phyloP scores from a whole-genome alignment of 2,888 invertebrate genomes.

The Holacanthella duospinosa region DNA sequence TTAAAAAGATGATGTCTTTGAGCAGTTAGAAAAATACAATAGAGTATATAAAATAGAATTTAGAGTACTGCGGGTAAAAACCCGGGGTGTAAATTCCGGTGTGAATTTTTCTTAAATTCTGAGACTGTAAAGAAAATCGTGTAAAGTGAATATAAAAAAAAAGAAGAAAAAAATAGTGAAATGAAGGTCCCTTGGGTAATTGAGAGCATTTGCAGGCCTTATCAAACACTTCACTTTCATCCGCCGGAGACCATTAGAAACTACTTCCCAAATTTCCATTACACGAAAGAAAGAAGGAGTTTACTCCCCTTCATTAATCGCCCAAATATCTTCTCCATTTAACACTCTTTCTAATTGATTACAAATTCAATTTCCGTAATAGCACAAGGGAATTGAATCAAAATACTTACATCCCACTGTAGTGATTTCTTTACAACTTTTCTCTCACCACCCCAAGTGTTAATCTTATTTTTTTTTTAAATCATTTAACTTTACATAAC shows the following conservation, averaged over 20 bases:
- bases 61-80: too few relatives aligned
- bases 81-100: too few relatives aligned
- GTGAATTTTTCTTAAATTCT: too few relatives aligned
- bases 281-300: not conserved
- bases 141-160: too few relatives aligned
- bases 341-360: conserved; percentile 9
- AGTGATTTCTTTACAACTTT: not conserved
- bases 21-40: too few relatives aligned
- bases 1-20: too few relatives aligned
- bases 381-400: not conserved
- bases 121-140: too few relatives aligned
- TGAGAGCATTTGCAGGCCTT: conserved; percentile 18
- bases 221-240: conserved; percentile 13
- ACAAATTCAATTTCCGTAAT: conserved; percentile 1
- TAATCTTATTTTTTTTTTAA: too few relatives aligned
- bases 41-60: too few relatives aligned
- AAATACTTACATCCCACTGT: not conserved
- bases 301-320: not conserved
- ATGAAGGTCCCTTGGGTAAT: conserved; percentile 21
- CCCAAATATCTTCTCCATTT: not conserved
- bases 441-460: not conserved
- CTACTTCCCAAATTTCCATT: conserved; percentile 1
- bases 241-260: conserved; percentile 2
- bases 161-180: not conserved
- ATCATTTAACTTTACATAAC: too few relatives aligned